phyloP scores from a whole-genome alignment of 2,797 vertebrate species.

The Takifugu rubripes region DNA sequence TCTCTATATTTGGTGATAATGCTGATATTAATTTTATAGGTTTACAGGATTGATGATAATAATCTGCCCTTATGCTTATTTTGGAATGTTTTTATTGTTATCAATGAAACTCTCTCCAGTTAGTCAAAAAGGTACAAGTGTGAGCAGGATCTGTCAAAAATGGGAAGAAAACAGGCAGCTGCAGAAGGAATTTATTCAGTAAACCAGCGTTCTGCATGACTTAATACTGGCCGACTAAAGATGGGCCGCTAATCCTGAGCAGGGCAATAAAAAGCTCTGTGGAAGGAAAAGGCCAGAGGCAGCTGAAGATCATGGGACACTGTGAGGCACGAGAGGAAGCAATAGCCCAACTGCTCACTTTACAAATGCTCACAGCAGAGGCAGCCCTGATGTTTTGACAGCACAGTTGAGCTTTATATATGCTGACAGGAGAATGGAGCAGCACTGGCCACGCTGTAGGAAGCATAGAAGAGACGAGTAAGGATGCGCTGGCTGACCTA shows the following conservation, averaged over 20 bases:
- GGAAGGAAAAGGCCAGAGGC: slow-evolving; percentile 55
- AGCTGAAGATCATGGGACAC: slow-evolving; percentile 55
- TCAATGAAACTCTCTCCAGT: neutral
- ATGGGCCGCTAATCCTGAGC: slow-evolving; percentile 47
- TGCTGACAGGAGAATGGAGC: slow-evolving; percentile 72
- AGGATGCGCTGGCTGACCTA: slow-evolving; percentile 60
- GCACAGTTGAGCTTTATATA: slow-evolving; percentile 67
- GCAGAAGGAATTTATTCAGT: slow-evolving; percentile 10
- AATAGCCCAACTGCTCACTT: slow-evolving; percentile 73
- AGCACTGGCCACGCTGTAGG: slow-evolving; percentile 69
- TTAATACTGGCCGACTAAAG: slow-evolving; percentile 35
- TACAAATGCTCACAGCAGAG: slow-evolving; percentile 73
- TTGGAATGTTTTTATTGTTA: too few relatives aligned
- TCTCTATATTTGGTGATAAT: too few relatives aligned
- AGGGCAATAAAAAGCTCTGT: slow-evolving; percentile 52
- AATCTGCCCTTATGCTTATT: too few relatives aligned
- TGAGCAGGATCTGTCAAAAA: neutral
- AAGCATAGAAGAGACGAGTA: slow-evolving; percentile 65
- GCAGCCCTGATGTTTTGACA: slow-evolving; percentile 73
- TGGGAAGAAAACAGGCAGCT: neutral
- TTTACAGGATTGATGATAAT: too few relatives aligned
- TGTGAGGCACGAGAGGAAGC: slow-evolving; percentile 60
- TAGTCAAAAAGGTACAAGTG: slow-evolving; percentile 3
- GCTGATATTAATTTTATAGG: too few relatives aligned
- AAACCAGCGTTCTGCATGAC: slow-evolving; percentile 12